Conservation (phyloP, 2,113 vertebrate species). For the Meriones unguiculatus region DNA sequence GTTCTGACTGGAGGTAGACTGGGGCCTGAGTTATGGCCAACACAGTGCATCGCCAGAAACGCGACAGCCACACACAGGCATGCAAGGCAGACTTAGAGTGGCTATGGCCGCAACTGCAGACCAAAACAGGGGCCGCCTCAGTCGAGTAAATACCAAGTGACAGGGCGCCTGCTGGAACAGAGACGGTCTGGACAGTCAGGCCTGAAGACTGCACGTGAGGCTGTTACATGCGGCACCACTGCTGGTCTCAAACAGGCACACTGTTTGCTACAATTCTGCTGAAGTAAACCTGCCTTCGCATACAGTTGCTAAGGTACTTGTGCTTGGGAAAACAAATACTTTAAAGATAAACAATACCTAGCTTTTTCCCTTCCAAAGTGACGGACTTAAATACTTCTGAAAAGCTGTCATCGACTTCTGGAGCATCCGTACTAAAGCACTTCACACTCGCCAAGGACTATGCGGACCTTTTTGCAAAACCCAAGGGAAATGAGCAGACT, state of each 20-base stretch:
- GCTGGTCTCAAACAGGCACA: constrained; percentile 19
- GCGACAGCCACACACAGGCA: background rate
- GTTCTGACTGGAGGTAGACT: background rate
- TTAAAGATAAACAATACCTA: constrained; percentile 82
- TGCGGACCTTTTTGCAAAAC: background rate
- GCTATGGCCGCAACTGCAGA: background rate
- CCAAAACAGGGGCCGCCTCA: background rate
- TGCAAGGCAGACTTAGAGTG: background rate
- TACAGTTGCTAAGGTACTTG: constrained; percentile 67
- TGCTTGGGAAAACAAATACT: constrained; percentile 72
- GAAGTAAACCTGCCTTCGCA: constrained; percentile 62
- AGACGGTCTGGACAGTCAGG: background rate
- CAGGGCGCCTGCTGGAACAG: background rate
- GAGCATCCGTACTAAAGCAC: background rate
- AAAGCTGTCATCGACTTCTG: constrained; percentile 77
- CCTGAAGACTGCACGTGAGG: constrained; percentile 9
- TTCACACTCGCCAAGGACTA: constrained; percentile 36
- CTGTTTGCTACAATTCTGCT: constrained; percentile 48
- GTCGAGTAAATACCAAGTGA: background rate
- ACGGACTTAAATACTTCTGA: constrained; percentile 76
- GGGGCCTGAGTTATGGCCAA: background rate
- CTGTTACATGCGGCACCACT: background rate
- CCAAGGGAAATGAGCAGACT: constrained; percentile 57
- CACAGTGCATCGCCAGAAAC: background rate
- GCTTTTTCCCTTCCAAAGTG: constrained; percentile 76